Evolutionary conservation across 2,113 vertebrate genomes (phyloP), one percentile per base, ranked within the genome.

Genomic region (Heteronetta atricapilla): DNA sequence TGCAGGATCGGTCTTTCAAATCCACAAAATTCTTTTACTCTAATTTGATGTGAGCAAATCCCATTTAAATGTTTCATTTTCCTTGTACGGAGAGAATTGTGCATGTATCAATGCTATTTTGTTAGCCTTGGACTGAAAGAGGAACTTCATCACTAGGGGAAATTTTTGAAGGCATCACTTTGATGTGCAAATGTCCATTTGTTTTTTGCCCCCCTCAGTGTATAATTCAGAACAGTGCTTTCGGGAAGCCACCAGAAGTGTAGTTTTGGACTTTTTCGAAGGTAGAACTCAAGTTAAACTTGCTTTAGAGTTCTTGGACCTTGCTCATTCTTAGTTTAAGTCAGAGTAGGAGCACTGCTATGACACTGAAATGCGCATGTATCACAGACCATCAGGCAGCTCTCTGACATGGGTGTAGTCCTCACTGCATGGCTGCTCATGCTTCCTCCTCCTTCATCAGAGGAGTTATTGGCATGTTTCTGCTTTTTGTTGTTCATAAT

Each of bases 91-190:
- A 72, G 34, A 83, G 64, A 75, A 18, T 5, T 52, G 10, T 40
- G 33, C 42, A 31, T 78, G 33, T 74, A 63, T n/a, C 53, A 80
- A 72, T 90, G 56, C 36, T 72, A 17, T 84, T 83, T 86, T 75
- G 44, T 84, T 84, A 90, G 29, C n/a, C 63, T 60, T 83, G 63
- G 94, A 91, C 58, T 82, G 81, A 96, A 97, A 96, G 93, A 90
- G 93, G 92, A 96, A 93, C 94, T 93, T 95, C 2, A 5, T 55
- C 82, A 62, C 9, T 50, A 87, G 78, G 70, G 82, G 82, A 40
- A 55, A 78, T 88, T 93, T 60, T 86, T 84, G 63, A 7, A 88
- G 84, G n/a, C 50, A 40, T 89, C 10, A 1, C 64, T 91, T 87
- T 56, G 86, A 77, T 10, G 4, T 64, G 62, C 85, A 80, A 50